Base-by-base conservation (phyloP, 2,113 vertebrate species). In the Pipra filicauda region DNA sequence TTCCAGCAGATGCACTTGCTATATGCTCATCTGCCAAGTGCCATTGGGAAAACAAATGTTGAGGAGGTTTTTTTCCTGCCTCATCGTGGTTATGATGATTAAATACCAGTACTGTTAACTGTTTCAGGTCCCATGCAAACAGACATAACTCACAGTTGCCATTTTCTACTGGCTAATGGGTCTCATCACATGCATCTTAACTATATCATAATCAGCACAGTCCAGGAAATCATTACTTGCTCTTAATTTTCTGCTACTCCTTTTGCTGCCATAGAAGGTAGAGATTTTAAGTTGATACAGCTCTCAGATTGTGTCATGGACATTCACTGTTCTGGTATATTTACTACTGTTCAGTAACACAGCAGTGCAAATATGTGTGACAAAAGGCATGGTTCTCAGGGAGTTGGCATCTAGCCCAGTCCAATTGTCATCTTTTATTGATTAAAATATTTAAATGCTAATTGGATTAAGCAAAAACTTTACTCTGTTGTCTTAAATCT, bases 1-100 rank as follows among this genome's bases (percentile, higher is more conserved):
- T 96, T 95, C 37, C 72, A 86, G 82, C 74, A 93, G 70, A 73
- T 88, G 49, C 71, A 62, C 31, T 94, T 93, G 67, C 27, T 67
- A 1, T 70, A 3, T 80, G 69, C 48, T 92, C 2, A 5, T 88
- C 69, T 96, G 79, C 75, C 69, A 77, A 66, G n/a, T 67, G 59
- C 43, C 86, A 49, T 26, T 86, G 85, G 79, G 85, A 91, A 86
- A 94, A 73, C 51, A 84, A 79, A 86, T 39, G 58, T 5, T 75
- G 43, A 79, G 13, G n/a, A 58, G 23, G 13, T 27, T 43, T 81
- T 86, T 44, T 51, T 58, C 12, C 65, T 95, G 61, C 16, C 9
- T 83, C 27, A 12, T 90, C 44, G 46, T 8, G 1, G 19, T 70
- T 54, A n/a, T 54, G 65, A 54, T 81, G 55, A 67, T 91, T 62